A percentile compares a stretch with the other conserved stretches of the same genome.
Conservation (phyloP, 2,888 invertebrate genomes). For the Heliconius ethilla region DNA sequence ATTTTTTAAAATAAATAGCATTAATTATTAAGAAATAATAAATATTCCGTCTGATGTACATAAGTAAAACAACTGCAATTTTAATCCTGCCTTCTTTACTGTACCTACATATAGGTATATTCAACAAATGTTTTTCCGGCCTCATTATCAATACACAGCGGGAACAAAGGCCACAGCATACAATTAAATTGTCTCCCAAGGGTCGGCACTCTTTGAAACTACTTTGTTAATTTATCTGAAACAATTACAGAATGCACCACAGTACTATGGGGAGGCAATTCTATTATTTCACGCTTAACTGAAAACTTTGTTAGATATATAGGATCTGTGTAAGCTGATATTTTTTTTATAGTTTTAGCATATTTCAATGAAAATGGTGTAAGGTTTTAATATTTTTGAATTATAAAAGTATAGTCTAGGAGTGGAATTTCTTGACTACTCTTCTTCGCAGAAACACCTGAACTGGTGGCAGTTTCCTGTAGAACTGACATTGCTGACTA, state of each 20-base stretch:
- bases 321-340: slow-evolving; percentile 34
- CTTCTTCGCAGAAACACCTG: too few species aligned
- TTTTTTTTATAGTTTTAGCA: not conserved
- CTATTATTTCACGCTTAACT: slow-evolving; percentile 67
- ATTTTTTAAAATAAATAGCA: too few species aligned
- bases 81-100: not conserved
- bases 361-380: too few species aligned
- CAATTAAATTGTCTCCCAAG: slow-evolving; percentile 70
- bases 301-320: slow-evolving; percentile 50
- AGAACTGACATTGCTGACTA: too few species aligned
- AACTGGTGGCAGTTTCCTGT: too few species aligned
- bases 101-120: not conserved
- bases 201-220: slow-evolving; percentile 74
- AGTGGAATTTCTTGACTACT: too few species aligned
- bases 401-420: too few species aligned
- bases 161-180: slow-evolving; percentile 63
- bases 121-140: slow-evolving; percentile 35
- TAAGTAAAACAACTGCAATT: not conserved
- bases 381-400: not conserved
- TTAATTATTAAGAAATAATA: too few species aligned
- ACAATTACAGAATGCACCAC: slow-evolving; percentile 75
- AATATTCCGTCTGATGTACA: too few species aligned
- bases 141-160: slow-evolving; percentile 63
- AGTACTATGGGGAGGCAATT: slow-evolving; percentile 64
- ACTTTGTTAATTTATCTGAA: slow-evolving; percentile 79